Base-by-base conservation (phyloP, 2,888 invertebrate genomes). In the Arctia plantaginis region DNA sequence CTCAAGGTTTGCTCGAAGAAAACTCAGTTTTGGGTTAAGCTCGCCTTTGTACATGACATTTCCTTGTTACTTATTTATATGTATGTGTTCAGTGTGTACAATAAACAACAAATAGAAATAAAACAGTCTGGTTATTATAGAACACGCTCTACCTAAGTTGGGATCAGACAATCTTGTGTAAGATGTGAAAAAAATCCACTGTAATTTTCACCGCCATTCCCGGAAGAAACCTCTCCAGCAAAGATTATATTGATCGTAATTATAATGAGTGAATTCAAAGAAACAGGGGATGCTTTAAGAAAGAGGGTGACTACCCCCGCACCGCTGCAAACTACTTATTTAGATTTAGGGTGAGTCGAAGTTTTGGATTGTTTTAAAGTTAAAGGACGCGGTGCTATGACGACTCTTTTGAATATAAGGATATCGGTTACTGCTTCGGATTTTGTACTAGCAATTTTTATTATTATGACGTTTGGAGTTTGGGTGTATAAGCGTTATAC, bases 291-390 rank as follows among this genome's bases (percentile, higher is more conserved):
- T 44, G 30, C 39, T 75, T 62, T 59, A 73, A 69, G 72, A 69
- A 66, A 62, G 62, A 66, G 66, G 72, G 59, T 66, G 55, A 27
- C n/a, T 55, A 23, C 27, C 75, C 75, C 75, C 65, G 27, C 33
- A 39, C 64, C 67, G 69, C 75, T 72, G 59, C 72, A 67, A 76
- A 76, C 75, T 72, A 76, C 72, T 75, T 76, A 76, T 76, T 70
- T 67, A 76, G 62, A 73, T 64, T 70, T 66, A 44, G 73, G 70
- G 73, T 73, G 67, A 55, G 13, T 70, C 35, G 18, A 55, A 47
- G 72, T 72, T 35, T 67, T 39, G 68, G 64, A 73, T 73, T 72
- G 73, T 73, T 76, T 73, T 73, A 68, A 68, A 73, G 65, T 73
- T 73, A 35, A 65, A 73, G 33, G 41, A 71, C 69, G 35, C 30